Base-by-base conservation (phyloP, 2,888 invertebrate genomes). In the Limnephilus lunatus region DNA sequence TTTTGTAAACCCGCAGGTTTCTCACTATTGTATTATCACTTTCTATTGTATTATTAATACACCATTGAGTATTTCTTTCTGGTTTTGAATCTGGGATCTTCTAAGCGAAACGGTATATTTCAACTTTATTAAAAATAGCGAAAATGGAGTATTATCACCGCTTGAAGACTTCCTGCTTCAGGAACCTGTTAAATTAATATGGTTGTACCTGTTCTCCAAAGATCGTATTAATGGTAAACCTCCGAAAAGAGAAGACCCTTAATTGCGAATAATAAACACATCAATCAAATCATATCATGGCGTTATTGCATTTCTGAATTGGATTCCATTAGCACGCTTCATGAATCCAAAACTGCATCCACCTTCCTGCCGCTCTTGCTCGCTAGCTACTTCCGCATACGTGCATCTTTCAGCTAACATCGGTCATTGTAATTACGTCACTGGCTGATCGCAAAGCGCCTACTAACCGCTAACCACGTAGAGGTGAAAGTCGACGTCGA, bases 341-440 rank as follows among this genome's bases (percentile, higher is more conserved):
- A 25, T 68, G 68, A 68, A n/a, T 68, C 68, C 25, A 68, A 68
- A 68, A 68, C 25, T 68, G 25, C 68, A 68, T 68, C 68, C 68
- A 68, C 68, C 68, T 68, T 68, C 9, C 68, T 68, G 68, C 68
- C n/a, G 25, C 68, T 68, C 68, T 68, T n/a, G 19, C 35, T 31
- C 35, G 32, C 83, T 35, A 25, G 32, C 83, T 35, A 39, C 83
- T 83, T 83, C 83, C 83, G 83, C 83, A 39, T 83, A 83, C 83
- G 83, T 83, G 32, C 83, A 32, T 32, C 31, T 32, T 25, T 32
- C 7, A 31, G 35, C 83, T 11, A 83, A 39, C 83, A 83, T 35
- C 83, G 32, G 32, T 32, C 35, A 32, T 15, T 32, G 31, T 35
- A 14, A 39, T 25, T 83, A 83, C 83, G 11, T 25, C 83, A 35